Conservation (phyloP, 2,797 vertebrate species). For the Borostomias antarcticus region DNA sequence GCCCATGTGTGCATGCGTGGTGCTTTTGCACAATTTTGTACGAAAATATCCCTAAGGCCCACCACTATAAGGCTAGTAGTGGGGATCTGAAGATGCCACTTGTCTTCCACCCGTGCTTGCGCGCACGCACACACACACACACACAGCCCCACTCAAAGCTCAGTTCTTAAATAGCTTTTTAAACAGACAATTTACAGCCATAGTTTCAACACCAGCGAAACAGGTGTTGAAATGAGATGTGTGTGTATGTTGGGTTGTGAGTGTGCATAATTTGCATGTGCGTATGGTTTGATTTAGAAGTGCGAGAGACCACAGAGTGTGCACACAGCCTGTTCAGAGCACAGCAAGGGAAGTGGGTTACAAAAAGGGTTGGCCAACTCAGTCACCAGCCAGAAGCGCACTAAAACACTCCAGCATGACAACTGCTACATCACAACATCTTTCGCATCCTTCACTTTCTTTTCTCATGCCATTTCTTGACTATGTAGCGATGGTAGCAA, state of each 20-base stretch:
- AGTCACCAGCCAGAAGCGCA: slow-evolving; percentile 39
- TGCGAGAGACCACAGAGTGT: slow-evolving; percentile 41
- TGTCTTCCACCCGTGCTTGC: too few species aligned
- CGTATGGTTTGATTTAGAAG: too few species aligned
- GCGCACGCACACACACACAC: background rate
- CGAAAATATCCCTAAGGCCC: too few species aligned
- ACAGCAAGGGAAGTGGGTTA: slow-evolving; percentile 50
- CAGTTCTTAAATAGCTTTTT: background rate
- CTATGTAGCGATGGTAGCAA: background rate
- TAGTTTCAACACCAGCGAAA: slow-evolving; percentile 2
- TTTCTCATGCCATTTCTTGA: too few species aligned
- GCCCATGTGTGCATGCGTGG: too few species aligned
- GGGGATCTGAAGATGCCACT: too few species aligned
- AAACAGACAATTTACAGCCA: too few species aligned
- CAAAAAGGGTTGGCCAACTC: slow-evolving; percentile 19
- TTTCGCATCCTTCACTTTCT: too few species aligned
- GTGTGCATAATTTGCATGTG: too few species aligned
- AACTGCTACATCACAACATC: background rate
- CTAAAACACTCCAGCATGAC: slow-evolving; percentile 28
- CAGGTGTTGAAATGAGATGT: slow-evolving; percentile 16
- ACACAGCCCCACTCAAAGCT: background rate
- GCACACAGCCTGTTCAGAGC: slow-evolving; percentile 17
- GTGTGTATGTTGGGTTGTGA: slow-evolving; percentile 26
- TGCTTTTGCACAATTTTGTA: too few species aligned
- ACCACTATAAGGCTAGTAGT: too few species aligned